Evolutionary conservation across 1,140 invertebrate genomes (phyloP), one percentile per base, ranked within the genome.

Genomic region (Zaprionus kolodkinae): DNA sequence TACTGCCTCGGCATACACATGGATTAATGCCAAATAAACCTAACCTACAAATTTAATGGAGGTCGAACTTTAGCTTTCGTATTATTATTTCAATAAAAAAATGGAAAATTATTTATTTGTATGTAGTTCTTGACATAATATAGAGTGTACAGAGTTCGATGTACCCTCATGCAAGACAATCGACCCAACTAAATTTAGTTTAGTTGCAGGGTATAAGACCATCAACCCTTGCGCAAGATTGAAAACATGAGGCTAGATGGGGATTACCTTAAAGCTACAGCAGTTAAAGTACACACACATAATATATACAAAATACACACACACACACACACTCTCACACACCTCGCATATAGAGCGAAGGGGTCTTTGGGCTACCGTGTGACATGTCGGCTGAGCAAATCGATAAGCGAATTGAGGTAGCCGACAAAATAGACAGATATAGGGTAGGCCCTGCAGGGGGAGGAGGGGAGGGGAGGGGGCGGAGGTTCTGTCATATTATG

Each of bases 311-410:
- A 78, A 64, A 72, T 48, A 38, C 55, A 33, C 21, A 17, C 15
- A 48, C 0, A 15, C 40, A 45, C 13, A 45, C n/a, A 50, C 45
- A 25, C 17, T 12, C 17, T 6, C 45, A 25, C 17, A 25, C 11
- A 50, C 43, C n/a, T 17, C 43, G 17, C 30, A 59, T 36, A 55
- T 57, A 62, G 62, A 40, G 61, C 43, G 52, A 33, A 65, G 21
- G 17, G 45, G 9, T 17, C 17, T 50, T 25, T 21, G 45, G 15
- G 9, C 17, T 21, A 33, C 70, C 56, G 62, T 57, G 68, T 83
- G 79, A 77, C 84, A 73, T 83, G 83, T 71, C 76, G 63, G 27
- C 71, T 71, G 43, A 64, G 56, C 54, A 72, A 87, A 88, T 88
- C 80, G 68, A 88, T 84, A 84, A 55, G 76, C 54, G 75, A 40